These are phyloP conservation scores for Cryptosula pallasiana DNA, from an alignment of 2,888 invertebrate species.

Conservation along the genomic window DNA sequence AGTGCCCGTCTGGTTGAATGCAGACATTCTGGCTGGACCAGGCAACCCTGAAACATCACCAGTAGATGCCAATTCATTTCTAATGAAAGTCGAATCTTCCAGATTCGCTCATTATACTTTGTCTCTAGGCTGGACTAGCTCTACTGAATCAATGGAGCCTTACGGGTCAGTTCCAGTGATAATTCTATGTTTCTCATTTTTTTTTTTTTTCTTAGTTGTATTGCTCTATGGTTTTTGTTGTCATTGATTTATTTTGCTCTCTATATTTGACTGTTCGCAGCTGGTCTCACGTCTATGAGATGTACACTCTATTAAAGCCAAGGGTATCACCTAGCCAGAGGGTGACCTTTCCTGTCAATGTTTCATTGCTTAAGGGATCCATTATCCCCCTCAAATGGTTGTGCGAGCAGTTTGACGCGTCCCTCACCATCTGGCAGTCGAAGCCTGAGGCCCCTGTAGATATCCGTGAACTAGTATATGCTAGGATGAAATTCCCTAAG, in stretches of 20 bases:
- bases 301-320: constrained; percentile 39
- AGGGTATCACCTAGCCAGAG: neutral
- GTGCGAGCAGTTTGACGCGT: constrained; percentile 36
- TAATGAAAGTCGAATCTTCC: neutral
- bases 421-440: constrained; percentile 37
- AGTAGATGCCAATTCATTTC: neutral
- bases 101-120: constrained; percentile 41
- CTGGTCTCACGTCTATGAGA: constrained; percentile 45
- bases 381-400: constrained; percentile 46
- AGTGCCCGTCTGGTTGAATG: constrained; percentile 76
- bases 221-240: too few relatives aligned
- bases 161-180: neutral
- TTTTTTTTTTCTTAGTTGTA: too few relatives aligned
- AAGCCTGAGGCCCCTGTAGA: constrained; percentile 26
- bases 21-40: constrained; percentile 77
- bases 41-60: neutral
- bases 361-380: constrained; percentile 40
- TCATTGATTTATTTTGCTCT: too few relatives aligned
- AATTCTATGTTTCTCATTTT: too few relatives aligned
- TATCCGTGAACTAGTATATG: constrained; percentile 29
- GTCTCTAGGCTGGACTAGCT: constrained; percentile 48
- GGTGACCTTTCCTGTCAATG: constrained; percentile 39
- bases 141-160: neutral
- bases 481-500: constrained; percentile 28
- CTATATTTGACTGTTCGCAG: too few relatives aligned